These are phyloP conservation scores for Oreohelix idahoensis DNA, from an alignment of 1,140 invertebrate genomes.

Conservation along the genomic window DNA sequence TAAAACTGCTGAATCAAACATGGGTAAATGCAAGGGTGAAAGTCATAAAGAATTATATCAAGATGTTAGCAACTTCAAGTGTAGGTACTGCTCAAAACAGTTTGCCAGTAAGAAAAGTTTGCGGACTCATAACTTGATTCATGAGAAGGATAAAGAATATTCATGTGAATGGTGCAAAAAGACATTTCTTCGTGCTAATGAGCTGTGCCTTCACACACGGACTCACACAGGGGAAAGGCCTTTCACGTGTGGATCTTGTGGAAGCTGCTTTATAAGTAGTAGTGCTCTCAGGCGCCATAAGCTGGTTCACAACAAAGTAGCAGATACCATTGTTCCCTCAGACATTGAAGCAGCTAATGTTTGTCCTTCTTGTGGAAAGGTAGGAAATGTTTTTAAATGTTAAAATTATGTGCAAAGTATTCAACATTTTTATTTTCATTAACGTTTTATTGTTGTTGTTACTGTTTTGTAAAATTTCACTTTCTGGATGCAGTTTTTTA, in stretches of 20 bases:
- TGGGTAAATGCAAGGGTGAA: not conserved
- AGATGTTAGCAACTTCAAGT: not conserved
- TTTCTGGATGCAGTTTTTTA: too few species aligned
- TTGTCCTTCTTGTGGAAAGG: slow-evolving; percentile 9
- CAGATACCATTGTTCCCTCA: not conserved
- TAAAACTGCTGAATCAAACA: not conserved
- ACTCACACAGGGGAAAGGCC: slow-evolving; percentile 8
- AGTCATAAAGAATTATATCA: not conserved
- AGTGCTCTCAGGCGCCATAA: not conserved
- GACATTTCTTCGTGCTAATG: not conserved
- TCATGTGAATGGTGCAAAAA: not conserved
- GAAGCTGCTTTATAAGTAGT: not conserved
- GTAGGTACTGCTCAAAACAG: not conserved
- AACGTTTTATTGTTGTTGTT: too few species aligned
- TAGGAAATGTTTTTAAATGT: too few species aligned
- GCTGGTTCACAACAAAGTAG: not conserved
- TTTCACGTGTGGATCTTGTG: not conserved
- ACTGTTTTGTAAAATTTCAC: too few species aligned
- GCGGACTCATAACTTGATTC: not conserved
- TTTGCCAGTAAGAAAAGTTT: slow-evolving; percentile 4
- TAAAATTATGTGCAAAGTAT: too few species aligned
- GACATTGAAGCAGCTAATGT: not conserved
- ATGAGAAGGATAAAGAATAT: slow-evolving; percentile 8
- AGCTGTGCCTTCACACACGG: not conserved
- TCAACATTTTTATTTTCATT: too few species aligned